Conservation (phyloP, 2,113 vertebrate species). For the Forbesichthys papilliferus region DNA sequence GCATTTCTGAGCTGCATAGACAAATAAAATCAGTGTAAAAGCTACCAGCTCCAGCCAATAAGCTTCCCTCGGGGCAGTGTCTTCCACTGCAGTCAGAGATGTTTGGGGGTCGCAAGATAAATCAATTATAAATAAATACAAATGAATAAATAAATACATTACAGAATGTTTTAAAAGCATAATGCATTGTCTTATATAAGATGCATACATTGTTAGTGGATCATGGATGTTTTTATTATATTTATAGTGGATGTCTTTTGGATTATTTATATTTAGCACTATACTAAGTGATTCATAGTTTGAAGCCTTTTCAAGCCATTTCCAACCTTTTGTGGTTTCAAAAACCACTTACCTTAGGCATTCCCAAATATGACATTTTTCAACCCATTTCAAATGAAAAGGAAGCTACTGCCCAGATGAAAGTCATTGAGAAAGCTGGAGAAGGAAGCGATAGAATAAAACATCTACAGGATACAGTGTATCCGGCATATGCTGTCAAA, state of each 20-base stretch:
- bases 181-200: too few relatives aligned
- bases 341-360: constrained; percentile 47
- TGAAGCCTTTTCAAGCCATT: neutral
- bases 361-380: constrained; percentile 73
- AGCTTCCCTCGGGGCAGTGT: constrained; percentile 1
- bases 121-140: neutral
- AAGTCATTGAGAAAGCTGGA: constrained; percentile 69
- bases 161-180: neutral
- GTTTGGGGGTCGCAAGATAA: too few relatives aligned
- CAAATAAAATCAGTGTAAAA: constrained; percentile 73
- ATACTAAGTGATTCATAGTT: too few relatives aligned
- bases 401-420: constrained; percentile 43
- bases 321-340: neutral
- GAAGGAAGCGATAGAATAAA: constrained; percentile 79
- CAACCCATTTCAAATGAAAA: constrained; percentile 48
- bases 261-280: too few relatives aligned
- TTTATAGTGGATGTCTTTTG: too few relatives aligned
- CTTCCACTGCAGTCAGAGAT: constrained; percentile 31
- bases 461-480: constrained; percentile 46
- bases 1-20: constrained; percentile 58
- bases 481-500: constrained; percentile 77
- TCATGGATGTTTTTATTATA: too few relatives aligned
- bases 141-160: neutral
- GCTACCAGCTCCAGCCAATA: constrained; percentile 58
- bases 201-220: too few relatives aligned